A percentile compares a stretch with the other conserved stretches of the same genome.
Evolutionary conservation across 2,113 vertebrate species (phyloP).

Genomic region (Daphoenositta chrysoptera): DNA sequence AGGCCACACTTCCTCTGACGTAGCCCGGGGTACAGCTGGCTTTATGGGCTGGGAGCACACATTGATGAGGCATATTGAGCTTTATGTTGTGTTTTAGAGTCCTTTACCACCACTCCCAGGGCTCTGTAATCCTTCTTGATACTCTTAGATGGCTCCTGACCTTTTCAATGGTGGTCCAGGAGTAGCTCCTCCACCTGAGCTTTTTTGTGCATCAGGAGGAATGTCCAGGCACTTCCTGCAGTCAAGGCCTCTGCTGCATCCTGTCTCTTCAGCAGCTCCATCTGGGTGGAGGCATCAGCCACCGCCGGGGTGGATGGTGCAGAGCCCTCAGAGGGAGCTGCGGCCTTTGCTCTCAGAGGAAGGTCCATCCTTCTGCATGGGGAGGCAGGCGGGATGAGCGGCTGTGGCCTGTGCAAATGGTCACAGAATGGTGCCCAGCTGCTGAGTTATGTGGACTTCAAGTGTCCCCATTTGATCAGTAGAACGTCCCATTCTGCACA

Average conservation of each 20-base stretch:
- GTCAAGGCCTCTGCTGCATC: accelerated
- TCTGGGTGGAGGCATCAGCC: background rate
- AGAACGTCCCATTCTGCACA: background rate
- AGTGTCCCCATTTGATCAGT: background rate
- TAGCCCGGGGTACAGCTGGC: background rate
- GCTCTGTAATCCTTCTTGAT: background rate
- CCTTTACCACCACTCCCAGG: background rate
- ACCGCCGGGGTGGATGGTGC: too few relatives aligned
- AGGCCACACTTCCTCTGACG: background rate
- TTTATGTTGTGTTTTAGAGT: background rate
- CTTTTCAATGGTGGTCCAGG: background rate
- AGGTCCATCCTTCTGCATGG: background rate
- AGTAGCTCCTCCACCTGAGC: background rate
- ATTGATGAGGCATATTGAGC: background rate
- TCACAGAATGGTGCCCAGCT: background rate
- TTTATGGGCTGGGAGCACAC: background rate
- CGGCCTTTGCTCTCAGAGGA: background rate
- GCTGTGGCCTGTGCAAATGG: too few relatives aligned
- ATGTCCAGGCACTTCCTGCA: background rate
- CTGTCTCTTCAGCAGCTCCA: background rate
- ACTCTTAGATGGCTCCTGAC: background rate
- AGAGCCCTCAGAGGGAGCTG: accelerated
- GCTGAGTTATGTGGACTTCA: background rate
- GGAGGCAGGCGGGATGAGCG: background rate
- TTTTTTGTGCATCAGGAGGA: background rate